phyloP scores from a whole-genome alignment of 2,888 invertebrate genomes.

The Schizotus pectinicornis region DNA sequence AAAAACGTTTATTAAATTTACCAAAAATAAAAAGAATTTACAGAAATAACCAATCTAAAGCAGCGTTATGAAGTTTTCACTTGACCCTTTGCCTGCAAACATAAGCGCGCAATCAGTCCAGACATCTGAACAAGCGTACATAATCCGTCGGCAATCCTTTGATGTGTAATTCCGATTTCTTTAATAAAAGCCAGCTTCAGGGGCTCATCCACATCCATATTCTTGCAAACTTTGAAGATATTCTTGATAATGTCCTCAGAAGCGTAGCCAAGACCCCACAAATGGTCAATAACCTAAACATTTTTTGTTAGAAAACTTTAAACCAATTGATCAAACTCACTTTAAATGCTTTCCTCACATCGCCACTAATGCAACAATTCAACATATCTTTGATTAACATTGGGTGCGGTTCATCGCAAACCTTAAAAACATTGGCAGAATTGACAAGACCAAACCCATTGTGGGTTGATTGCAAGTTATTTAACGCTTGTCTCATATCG shows the following conservation, averaged over 20 bases:
- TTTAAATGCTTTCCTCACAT: slow-evolving; percentile 86
- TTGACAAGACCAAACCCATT: slow-evolving; percentile 93
- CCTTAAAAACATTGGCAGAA: slow-evolving; percentile 95
- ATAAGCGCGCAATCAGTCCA: slow-evolving; percentile 84
- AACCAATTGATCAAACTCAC: slow-evolving; percentile 47
- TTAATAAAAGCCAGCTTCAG: slow-evolving; percentile 73
- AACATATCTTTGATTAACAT: slow-evolving; percentile 91
- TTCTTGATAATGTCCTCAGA: slow-evolving; percentile 96
- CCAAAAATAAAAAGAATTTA: too few relatives aligned
- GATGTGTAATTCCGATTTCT: slow-evolving; percentile 91
- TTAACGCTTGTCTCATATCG: slow-evolving; percentile 96
- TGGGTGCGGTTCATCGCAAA: slow-evolving; percentile 99
- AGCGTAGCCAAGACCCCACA: slow-evolving; percentile 95
- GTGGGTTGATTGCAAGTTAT: slow-evolving; percentile 94
- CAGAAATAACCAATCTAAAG: too few relatives aligned
- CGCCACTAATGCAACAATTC: slow-evolving; percentile 77
- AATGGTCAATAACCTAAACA: slow-evolving; percentile 77
- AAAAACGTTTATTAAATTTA: too few relatives aligned
- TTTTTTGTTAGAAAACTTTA: slow-evolving; percentile 10
- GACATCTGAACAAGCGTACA: slow-evolving; percentile 89
- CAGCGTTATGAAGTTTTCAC: too few relatives aligned
- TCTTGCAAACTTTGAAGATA: slow-evolving; percentile 93
- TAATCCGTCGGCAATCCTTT: slow-evolving; percentile 89
- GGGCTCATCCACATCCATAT: slow-evolving; percentile 79
- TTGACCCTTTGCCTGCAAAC: slow-evolving; percentile 55